phyloP scores from a whole-genome alignment of 2,888 invertebrate species.

The Andricus quercusramuli region DNA sequence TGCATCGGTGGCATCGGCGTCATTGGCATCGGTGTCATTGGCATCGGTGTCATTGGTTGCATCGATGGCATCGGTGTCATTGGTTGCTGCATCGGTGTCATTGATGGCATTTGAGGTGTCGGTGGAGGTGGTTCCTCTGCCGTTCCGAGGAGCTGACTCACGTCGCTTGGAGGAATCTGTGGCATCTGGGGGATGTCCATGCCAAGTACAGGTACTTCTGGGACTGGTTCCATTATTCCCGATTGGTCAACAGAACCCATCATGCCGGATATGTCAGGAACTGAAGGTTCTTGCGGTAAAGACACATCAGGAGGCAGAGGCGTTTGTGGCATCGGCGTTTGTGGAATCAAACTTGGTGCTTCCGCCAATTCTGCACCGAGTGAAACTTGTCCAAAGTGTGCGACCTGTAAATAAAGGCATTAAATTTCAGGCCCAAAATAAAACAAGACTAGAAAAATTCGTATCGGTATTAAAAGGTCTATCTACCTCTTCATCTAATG shows the following conservation, averaged over 20 bases:
- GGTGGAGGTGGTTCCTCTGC: slow-evolving; percentile 60
- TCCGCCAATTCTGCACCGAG: slow-evolving; percentile 55
- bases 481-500: slow-evolving; percentile 71
- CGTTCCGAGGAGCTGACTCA: slow-evolving; percentile 66
- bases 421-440: neutral
- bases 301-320: slow-evolving; percentile 68
- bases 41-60: too few species aligned
- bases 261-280: slow-evolving; percentile 71
- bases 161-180: slow-evolving; percentile 71
- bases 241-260: slow-evolving; percentile 67
- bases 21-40: too few species aligned
- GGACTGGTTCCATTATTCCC: slow-evolving; percentile 75
- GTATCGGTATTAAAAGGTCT: neutral
- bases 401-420: slow-evolving; percentile 7
- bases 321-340: slow-evolving; percentile 63
- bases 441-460: slow-evolving; percentile 36
- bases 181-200: slow-evolving; percentile 76
- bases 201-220: slow-evolving; percentile 72
- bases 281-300: slow-evolving; percentile 68
- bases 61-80: too few species aligned
- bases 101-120: slow-evolving; percentile 42
- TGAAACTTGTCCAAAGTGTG: slow-evolving; percentile 62
- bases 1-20: too few species aligned
- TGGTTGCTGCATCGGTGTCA: too few species aligned
- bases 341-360: slow-evolving; percentile 63